Evolutionary conservation across 2,888 invertebrate species (phyloP).

Genomic region (Pocota personata): DNA sequence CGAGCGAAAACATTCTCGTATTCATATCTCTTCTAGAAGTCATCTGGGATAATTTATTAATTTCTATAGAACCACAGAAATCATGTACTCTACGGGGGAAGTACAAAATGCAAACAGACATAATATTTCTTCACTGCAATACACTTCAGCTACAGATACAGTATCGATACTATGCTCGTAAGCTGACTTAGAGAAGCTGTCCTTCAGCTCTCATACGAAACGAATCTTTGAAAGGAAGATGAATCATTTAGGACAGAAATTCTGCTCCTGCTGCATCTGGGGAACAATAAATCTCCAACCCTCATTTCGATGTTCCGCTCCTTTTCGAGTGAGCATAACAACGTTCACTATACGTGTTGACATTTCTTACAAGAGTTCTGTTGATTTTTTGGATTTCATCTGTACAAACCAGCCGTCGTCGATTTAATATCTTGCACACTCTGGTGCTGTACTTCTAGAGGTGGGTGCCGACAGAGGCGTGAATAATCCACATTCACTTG

Average conservation of each 20-base stretch:
- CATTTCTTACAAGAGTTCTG: conserved; percentile 69
- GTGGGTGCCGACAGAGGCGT: conserved; percentile 67
- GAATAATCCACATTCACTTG: conserved; percentile 52
- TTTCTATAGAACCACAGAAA: conserved; percentile 60
- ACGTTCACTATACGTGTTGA: conserved; percentile 67
- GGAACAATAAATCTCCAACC: conserved; percentile 68
- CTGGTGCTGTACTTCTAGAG: not conserved
- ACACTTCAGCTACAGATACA: conserved; percentile 11
- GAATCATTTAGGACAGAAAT: conserved; percentile 70
- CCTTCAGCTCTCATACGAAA: conserved; percentile 56
- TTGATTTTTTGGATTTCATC: conserved; percentile 60
- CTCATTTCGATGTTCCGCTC: conserved; percentile 63
- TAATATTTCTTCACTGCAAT: conserved; percentile 1
- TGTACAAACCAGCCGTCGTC: not conserved
- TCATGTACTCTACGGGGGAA: conserved; percentile 39
- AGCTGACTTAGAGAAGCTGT: conserved; percentile 44
- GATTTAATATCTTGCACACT: conserved; percentile 24
- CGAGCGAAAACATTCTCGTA: conserved; percentile 55
- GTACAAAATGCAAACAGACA: conserved; percentile 36
- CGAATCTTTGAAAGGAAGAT: conserved; percentile 60
- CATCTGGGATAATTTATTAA: conserved; percentile 69
- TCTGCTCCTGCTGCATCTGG: conserved; percentile 59
- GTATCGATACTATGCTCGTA: conserved; percentile 18
- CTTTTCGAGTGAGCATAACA: conserved; percentile 61
- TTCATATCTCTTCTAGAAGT: conserved; percentile 38